Conservation (phyloP, 1,140 invertebrate species). For the Drosophila triauraria region DNA sequence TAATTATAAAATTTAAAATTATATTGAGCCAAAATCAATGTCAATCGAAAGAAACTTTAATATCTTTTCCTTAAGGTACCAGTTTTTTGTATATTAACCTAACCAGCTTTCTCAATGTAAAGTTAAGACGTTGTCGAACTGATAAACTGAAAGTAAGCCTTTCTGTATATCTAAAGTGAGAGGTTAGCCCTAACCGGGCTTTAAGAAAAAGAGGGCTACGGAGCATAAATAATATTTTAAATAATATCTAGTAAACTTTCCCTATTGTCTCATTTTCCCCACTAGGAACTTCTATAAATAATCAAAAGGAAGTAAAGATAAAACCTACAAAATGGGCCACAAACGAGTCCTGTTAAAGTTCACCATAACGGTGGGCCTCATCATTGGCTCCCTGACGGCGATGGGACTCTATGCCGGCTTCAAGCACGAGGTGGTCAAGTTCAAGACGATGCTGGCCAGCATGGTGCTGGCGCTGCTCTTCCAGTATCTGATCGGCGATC, state of each 20-base stretch:
- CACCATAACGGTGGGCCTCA: background rate
- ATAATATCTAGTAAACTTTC: background rate
- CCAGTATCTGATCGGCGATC: slow-evolving; percentile 60
- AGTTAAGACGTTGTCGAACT: too few species aligned
- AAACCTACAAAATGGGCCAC: background rate
- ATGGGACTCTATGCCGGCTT: slow-evolving; percentile 52
- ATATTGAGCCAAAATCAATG: too few species aligned
- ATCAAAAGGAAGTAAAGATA: background rate
- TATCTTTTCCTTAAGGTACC: too few species aligned
- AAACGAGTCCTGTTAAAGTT: background rate
- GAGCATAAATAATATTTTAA: too few species aligned
- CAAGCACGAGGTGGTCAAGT: slow-evolving; percentile 53
- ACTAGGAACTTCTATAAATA: background rate
- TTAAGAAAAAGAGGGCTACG: too few species aligned
- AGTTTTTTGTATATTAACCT: too few species aligned
- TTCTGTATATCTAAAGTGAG: too few species aligned
- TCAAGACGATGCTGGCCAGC: slow-evolving; percentile 57
- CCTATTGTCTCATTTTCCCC: background rate
- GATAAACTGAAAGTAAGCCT: too few species aligned
- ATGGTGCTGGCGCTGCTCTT: slow-evolving; percentile 48
- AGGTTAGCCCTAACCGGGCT: too few species aligned
- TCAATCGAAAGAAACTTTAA: too few species aligned
- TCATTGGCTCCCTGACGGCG: slow-evolving; percentile 1
- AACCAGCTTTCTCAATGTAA: too few species aligned
- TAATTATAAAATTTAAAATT: too few species aligned